Base-by-base conservation (phyloP, 2,113 vertebrate species). In the Poicephalus gulielmi region DNA sequence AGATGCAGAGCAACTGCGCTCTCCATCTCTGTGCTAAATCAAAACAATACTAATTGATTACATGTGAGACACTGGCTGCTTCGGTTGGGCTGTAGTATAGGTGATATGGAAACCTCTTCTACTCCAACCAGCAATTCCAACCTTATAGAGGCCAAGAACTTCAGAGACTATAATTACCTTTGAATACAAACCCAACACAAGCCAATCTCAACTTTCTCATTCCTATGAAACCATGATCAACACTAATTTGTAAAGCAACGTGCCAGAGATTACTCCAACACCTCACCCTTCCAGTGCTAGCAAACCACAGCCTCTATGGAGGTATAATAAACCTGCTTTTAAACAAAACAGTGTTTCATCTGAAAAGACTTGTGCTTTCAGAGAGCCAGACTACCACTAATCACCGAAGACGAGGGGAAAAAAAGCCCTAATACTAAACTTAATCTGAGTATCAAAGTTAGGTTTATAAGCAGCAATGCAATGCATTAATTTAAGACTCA, bases 41-140 rank as follows among this genome's bases (percentile, higher is more conserved):
- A 27, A 46, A 17, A n/a, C 7, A 12, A 14, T 20, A 52, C 49
- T n/a, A 17, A 44, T 0, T 16, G 50, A 25, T n/a, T 6, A 37
- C 46, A 31, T 0, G 0, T 4, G 18, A 64, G 55, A 75, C 30
- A 23, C 0, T 2, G 66, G 63, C 57, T 67, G 7, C 23, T n/a
- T 37, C 1, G 0, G 47, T 4, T 35, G 49, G 18, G 41, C 1
- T 73, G 49, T 0, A 60, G 23, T 5, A 2, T 5, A 67, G 46
- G 52, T 13, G 3, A 44, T 18, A 55, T 0, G 3, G 62, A 63
- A 84, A 53, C 11, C 25, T 67, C 44, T n/a, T 64, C 41, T 63
- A 30, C 49, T 85, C 57, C 75, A 44, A 27, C 17, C 52, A 52
- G 31, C 52, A 20, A 17, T 3, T 55, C 55, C 64, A 63, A 17